Percentiles rank a stretch among this genome's conserved stretches.
phyloP scores from a whole-genome alignment of 2,113 vertebrate genomes.

The Pygathrix nemaeus region DNA sequence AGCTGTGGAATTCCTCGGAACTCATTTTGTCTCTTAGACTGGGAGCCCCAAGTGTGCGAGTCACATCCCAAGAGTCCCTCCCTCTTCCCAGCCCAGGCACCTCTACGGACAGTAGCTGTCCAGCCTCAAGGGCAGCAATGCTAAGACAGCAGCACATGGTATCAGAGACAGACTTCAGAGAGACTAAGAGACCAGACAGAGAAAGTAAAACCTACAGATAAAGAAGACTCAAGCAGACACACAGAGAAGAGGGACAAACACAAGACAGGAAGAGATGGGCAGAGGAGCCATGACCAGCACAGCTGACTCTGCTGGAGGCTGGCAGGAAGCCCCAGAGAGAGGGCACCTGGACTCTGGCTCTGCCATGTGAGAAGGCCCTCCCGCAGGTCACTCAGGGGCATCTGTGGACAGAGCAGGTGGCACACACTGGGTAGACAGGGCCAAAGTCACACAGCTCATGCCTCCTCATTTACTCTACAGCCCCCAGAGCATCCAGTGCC shows the following conservation, averaged over 20 bases:
- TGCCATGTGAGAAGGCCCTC: background rate
- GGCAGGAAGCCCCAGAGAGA: background rate
- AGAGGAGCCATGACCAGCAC: background rate
- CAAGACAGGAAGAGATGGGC: background rate
- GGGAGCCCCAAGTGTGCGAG: background rate
- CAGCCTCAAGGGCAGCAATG: background rate
- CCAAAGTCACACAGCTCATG: background rate
- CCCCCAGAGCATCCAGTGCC: background rate
- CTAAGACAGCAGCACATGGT: accelerated
- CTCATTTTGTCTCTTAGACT: background rate
- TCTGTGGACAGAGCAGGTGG: background rate
- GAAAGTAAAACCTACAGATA: background rate
- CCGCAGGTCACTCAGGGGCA: background rate
- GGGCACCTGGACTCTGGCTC: background rate
- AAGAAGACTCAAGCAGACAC: background rate
- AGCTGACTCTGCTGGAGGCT: too few species aligned
- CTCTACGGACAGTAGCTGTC: accelerated
- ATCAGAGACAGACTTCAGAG: background rate
- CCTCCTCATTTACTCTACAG: accelerated
- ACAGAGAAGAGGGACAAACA: background rate
- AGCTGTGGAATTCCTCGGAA: accelerated
- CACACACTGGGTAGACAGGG: background rate
- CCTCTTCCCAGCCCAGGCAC: background rate
- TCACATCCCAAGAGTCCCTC: accelerated
- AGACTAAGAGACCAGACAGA: background rate